Conservation (phyloP, 2,113 vertebrate genomes). For the Seriola dumerili region DNA sequence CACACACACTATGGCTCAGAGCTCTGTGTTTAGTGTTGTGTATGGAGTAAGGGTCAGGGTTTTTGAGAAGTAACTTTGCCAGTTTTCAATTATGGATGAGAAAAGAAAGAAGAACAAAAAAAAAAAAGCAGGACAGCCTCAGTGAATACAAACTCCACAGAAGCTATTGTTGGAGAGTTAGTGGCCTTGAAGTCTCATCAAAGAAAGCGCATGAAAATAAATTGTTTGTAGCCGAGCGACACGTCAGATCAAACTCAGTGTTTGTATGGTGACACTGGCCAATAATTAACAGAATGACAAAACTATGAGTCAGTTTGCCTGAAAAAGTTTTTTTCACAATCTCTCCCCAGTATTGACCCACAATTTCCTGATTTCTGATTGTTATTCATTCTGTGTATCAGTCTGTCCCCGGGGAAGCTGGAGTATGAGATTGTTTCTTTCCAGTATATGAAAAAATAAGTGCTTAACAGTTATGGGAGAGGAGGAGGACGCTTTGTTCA, state of each 20-base stretch:
- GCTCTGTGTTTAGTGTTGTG: constrained; percentile 42
- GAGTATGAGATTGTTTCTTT: neutral
- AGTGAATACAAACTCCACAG: constrained; percentile 39
- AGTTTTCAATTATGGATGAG: constrained; percentile 69
- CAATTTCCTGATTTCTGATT: neutral
- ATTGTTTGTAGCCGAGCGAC: neutral
- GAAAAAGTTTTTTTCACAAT: neutral
- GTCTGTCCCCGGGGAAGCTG: too few relatives aligned
- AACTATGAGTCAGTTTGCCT: neutral
- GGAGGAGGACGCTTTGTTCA: neutral
- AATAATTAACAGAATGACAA: constrained; percentile 1
- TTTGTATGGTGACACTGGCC: neutral
- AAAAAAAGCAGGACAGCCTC: constrained; percentile 30
- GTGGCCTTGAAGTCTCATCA: constrained; percentile 43
- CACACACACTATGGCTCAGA: too few relatives aligned
- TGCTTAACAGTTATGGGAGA: neutral
- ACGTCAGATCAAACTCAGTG: neutral
- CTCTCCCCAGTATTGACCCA: neutral
- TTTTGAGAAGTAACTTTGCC: constrained; percentile 56
- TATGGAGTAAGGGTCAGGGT: constrained; percentile 31
- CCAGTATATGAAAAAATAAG: neutral
- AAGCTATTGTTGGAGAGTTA: constrained; percentile 41
- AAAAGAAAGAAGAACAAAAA: neutral
- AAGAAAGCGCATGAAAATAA: constrained; percentile 17
- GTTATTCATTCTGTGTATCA: neutral